Base-by-base conservation (phyloP, 2,113 vertebrate genomes). In the Gulo gulo region DNA sequence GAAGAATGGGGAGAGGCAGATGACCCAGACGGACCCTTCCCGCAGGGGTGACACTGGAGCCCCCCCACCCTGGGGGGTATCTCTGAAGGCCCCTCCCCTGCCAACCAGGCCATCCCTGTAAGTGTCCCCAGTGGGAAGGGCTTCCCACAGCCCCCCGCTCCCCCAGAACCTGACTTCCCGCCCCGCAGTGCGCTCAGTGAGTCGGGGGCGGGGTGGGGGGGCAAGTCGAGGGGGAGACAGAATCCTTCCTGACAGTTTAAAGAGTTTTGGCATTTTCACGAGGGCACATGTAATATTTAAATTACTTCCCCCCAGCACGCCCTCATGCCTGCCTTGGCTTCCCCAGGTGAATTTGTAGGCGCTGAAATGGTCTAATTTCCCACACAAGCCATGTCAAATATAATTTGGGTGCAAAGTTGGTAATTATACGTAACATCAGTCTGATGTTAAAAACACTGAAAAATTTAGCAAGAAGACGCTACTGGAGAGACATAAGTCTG, bases 351-450 rank as follows among this genome's bases (percentile, higher is more conserved):
- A 99, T 99, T 98, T 98, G 98, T 98, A 98, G 98, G 98, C 99
- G 99, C 99, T 99, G 99, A 99, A 99, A 99, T 99, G 99, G 99
- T 99, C 98, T 99, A 99, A 99, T 99, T 99, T 99, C 98, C 99
- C 98, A 99, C 99, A 99, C 99, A 99, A 98, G 99, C 98, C 98
- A 99, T 99, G 99, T 99, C 99, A 99, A 99, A 99, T 99, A 99
- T 99, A 99, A 99, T 99, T 99, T 99, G 99, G 99, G 99, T 99
- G 99, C 99, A 99, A 99, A 99, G 99, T 99, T 99, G 98, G 99
- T 99, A 99, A 99, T 99, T 99, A 99, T 99, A 99, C 97, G 99
- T 99, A 99, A 99, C 99, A 99, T 99, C 99, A 99, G 99, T 99
- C 99, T 99, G 98, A 99, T 99, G 99, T 99, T 99, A 99, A 99